phyloP scores from a whole-genome alignment of 1,140 invertebrate species.

The Sminthurides bifidus region DNA sequence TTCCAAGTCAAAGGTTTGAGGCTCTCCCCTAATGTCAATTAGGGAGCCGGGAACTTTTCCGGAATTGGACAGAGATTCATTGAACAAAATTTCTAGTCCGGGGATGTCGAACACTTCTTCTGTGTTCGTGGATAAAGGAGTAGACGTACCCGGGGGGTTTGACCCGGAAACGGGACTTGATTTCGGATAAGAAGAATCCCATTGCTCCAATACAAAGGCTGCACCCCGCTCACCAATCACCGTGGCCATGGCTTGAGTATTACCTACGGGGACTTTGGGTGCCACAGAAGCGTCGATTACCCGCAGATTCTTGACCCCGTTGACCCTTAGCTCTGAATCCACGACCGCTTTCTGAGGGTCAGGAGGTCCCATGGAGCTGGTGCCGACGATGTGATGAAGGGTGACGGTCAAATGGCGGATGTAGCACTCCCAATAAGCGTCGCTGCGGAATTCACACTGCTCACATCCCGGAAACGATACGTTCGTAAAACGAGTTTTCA shows the following conservation, averaged over 20 bases:
- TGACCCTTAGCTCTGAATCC: slow-evolving; percentile 38
- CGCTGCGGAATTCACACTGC: slow-evolving; percentile 48
- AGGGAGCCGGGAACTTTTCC: too few species aligned
- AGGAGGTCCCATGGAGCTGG: slow-evolving; percentile 71
- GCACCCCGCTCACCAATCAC: slow-evolving; percentile 42
- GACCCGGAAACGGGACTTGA: too few species aligned
- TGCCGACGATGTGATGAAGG: slow-evolving; percentile 77
- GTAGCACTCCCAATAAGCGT: slow-evolving; percentile 70
- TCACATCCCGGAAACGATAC: slow-evolving; percentile 52
- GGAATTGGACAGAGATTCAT: too few species aligned
- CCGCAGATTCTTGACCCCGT: slow-evolving; percentile 34
- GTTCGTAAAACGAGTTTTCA: not conserved
- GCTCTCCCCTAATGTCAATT: too few species aligned
- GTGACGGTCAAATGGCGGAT: slow-evolving; percentile 69
- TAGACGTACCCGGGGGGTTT: too few species aligned
- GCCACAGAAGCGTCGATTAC: slow-evolving; percentile 47
- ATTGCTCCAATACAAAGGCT: slow-evolving; percentile 29
- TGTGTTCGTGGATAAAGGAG: too few species aligned
- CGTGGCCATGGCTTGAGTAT: slow-evolving; percentile 42
- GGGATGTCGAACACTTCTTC: too few species aligned
- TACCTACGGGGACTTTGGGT: slow-evolving; percentile 43
- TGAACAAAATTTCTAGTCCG: too few species aligned
- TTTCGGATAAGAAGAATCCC: too few species aligned
- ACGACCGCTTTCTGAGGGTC: slow-evolving; percentile 39
- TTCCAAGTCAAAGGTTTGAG: too few species aligned